These are phyloP conservation scores for Siderastrea siderea DNA, from an alignment of 92 coral and sea anemone genomes.

Conservation along the genomic window DNA sequence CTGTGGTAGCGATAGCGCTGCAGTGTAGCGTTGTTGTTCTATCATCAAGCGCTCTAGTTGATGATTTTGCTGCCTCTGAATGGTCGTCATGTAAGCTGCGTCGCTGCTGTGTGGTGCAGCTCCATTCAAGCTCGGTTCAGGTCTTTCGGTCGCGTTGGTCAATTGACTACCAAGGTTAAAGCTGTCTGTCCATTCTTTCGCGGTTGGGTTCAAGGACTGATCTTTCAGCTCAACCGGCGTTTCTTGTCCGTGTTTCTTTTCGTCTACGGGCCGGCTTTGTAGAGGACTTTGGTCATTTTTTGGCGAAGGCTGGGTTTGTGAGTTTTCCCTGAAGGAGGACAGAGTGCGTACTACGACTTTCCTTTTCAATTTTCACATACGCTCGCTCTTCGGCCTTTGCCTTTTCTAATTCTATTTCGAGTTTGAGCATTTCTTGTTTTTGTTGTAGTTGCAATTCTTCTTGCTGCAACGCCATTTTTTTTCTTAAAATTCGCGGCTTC, in stretches of 20 bases:
- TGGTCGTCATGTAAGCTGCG: slow-evolving; percentile 9
- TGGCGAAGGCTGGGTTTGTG: neutral
- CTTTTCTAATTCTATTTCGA: slow-evolving; percentile 33
- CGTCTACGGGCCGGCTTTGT: neutral
- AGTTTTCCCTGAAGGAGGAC: neutral
- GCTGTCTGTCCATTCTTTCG: neutral
- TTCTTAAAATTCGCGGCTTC: slow-evolving; percentile 23
- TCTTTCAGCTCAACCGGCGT: neutral
- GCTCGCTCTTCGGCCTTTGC: slow-evolving; percentile 55
- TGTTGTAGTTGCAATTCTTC: slow-evolving; percentile 37
- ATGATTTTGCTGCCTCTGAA: neutral
- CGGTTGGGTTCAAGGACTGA: neutral
- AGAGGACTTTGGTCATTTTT: no score
- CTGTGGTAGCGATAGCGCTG: neutral
- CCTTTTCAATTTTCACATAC: slow-evolving; percentile 16
- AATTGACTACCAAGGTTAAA: neutral
- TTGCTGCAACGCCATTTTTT: slow-evolving; percentile 1
- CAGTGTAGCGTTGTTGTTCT: slow-evolving; percentile 22
- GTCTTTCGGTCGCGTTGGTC: neutral
- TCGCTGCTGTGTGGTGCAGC: neutral
- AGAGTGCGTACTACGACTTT: slow-evolving; percentile 1
- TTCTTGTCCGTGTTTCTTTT: neutral
- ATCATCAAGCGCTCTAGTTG: neutral
- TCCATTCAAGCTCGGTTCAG: neutral
- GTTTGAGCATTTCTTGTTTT: neutral